Evolutionary conservation across 2,888 invertebrate genomes (phyloP).

Genomic region (Eudemis profundana): DNA sequence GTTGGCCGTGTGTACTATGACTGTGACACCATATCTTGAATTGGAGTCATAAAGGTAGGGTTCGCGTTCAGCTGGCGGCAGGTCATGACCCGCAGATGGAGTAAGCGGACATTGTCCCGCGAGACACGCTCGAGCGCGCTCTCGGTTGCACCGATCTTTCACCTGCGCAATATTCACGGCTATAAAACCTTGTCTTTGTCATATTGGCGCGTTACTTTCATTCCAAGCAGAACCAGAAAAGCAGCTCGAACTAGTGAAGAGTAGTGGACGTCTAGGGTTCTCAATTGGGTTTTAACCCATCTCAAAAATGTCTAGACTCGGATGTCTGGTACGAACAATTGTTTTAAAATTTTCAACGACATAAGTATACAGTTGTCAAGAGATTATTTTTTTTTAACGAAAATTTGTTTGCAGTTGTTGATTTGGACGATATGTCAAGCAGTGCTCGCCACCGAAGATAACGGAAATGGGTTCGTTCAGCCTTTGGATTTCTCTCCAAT

Average conservation of each 20-base stretch:
- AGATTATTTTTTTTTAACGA: slow-evolving; percentile 13
- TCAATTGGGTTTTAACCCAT: slow-evolving; percentile 77
- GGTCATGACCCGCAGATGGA: slow-evolving; percentile 62
- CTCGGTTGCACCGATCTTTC: slow-evolving; percentile 82
- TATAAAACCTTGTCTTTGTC: slow-evolving; percentile 84
- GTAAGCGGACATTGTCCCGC: slow-evolving; percentile 82
- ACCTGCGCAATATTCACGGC: slow-evolving; percentile 84
- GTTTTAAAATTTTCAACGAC: slow-evolving; percentile 29
- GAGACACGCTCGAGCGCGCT: slow-evolving; percentile 79
- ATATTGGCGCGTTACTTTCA: slow-evolving; percentile 83
- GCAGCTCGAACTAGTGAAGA: slow-evolving; percentile 68
- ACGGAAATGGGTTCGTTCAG: slow-evolving; percentile 77
- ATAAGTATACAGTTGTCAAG: slow-evolving; percentile 13
- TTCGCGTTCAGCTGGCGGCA: slow-evolving; percentile 19
- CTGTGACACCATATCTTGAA: too few species aligned
- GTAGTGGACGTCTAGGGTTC: slow-evolving; percentile 56
- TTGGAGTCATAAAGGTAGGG: not conserved
- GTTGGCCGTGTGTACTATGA: too few species aligned
- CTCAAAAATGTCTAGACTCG: slow-evolving; percentile 70
- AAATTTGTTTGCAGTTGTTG: slow-evolving; percentile 69
- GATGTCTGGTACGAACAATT: slow-evolving; percentile 74
- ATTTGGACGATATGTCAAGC: slow-evolving; percentile 74
- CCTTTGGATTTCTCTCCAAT: slow-evolving; percentile 85
- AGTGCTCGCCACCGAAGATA: slow-evolving; percentile 66
- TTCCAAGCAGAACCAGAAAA: slow-evolving; percentile 77